Conservation (phyloP, 2,888 invertebrate species). For the Thelaira solivaga region DNA sequence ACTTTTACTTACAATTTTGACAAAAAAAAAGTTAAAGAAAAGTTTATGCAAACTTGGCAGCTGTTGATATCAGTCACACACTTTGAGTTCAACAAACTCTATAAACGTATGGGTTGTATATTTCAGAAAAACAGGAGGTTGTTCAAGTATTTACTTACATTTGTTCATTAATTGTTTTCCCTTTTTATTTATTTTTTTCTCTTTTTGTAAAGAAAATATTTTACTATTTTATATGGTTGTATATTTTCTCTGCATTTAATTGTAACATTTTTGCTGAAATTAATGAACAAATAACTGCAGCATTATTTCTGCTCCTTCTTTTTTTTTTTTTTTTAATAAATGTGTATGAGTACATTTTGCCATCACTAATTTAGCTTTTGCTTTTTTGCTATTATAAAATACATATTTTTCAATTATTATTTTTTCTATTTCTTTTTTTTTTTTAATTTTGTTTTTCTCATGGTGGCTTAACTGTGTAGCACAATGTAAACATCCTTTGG, state of each 20-base stretch:
- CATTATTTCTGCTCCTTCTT: neutral
- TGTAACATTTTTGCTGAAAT: constrained; percentile 30
- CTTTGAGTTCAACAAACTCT: constrained; percentile 46
- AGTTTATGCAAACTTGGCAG: neutral
- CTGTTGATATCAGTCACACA: constrained; percentile 30
- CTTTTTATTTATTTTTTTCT: too few species aligned
- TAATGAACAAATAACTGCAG: neutral
- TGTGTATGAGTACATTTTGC: constrained; percentile 2
- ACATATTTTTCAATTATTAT: constrained; percentile 20
- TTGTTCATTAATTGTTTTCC: too few species aligned
- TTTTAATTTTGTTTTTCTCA: neutral
- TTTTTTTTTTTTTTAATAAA: neutral
- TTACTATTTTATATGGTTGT: neutral
- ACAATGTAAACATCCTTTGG: constrained; percentile 82
- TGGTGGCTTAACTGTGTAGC: constrained; percentile 34
- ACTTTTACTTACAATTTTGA: constrained; percentile 34
- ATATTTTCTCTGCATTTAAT: constrained; percentile 36
- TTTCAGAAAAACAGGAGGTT: neutral
- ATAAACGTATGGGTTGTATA: constrained; percentile 24
- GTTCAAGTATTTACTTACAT: too few species aligned
- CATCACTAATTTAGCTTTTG: constrained; percentile 44
- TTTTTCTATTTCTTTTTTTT: constrained; percentile 5
- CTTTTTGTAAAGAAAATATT: neutral
- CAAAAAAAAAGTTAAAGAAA: neutral
- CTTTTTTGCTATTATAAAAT: constrained; percentile 26